phyloP scores from a whole-genome alignment of 1,140 invertebrate genomes.

The Bombus balteatus region DNA sequence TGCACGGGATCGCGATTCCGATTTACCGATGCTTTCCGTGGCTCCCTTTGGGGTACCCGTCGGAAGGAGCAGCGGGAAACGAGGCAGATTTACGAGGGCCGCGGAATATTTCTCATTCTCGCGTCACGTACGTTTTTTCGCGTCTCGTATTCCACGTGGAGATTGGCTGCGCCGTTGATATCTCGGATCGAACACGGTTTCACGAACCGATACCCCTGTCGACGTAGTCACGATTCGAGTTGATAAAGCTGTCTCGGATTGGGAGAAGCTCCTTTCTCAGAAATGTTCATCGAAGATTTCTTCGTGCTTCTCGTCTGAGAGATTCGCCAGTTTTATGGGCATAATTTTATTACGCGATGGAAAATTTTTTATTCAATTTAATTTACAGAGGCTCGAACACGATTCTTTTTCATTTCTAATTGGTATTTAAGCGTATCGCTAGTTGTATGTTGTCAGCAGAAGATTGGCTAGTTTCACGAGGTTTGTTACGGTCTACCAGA shows the following conservation, averaged over 20 bases:
- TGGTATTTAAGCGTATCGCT: too few species aligned
- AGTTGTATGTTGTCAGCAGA: too few species aligned
- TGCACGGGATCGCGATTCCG: too few species aligned
- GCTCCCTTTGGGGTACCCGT: not conserved
- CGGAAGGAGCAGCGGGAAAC: not conserved
- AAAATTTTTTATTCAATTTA: too few species aligned
- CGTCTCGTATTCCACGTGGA: not conserved
- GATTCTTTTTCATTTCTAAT: too few species aligned
- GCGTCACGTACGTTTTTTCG: not conserved
- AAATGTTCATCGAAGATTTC: not conserved
- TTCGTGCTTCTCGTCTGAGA: not conserved
- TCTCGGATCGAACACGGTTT: too few species aligned
- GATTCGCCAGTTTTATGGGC: too few species aligned
- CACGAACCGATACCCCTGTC: not conserved
- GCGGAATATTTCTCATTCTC: conserved; percentile 7
- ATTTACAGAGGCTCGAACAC: too few species aligned
- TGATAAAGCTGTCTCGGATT: not conserved
- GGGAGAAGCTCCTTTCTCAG: not conserved
- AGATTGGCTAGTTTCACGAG: too few species aligned
- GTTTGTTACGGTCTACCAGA: too few species aligned
- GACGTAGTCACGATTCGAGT: not conserved
- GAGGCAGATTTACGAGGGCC: conserved; percentile 35
- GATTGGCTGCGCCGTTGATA: conserved; percentile 1
- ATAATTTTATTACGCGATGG: too few species aligned
- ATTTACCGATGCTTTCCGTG: too few species aligned